A percentile compares a stretch with the other conserved stretches of the same genome.
phyloP scores from a whole-genome alignment of 2,797 vertebrate genomes.

The Thalassophryne amazonica region DNA sequence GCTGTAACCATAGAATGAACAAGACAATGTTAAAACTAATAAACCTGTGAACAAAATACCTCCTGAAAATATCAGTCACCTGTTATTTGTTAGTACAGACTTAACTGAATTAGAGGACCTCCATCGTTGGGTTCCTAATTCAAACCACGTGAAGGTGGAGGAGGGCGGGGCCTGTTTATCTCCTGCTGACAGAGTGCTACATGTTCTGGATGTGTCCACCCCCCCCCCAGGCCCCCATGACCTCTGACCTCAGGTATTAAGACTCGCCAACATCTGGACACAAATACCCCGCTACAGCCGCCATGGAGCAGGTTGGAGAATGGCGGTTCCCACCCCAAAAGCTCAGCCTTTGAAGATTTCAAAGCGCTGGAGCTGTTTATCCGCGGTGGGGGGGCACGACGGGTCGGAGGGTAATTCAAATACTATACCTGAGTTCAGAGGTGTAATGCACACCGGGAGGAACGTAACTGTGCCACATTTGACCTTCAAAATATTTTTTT shows the following conservation, averaged over 20 bases:
- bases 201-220: constrained; percentile 19
- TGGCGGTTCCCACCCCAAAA: constrained; percentile 43
- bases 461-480: not conserved
- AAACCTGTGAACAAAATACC: constrained; percentile 33
- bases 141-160: constrained; percentile 49
- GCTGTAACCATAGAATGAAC: no score
- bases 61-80: constrained; percentile 41
- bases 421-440: not conserved
- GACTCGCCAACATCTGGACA: constrained; percentile 53
- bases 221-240: constrained; percentile 8
- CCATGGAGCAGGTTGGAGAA: constrained; percentile 6
- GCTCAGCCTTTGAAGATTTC: constrained; percentile 55
- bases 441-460: not conserved
- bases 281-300: constrained; percentile 1
- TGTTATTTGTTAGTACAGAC: constrained; percentile 45
- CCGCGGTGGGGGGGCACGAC: not conserved
- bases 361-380: constrained; percentile 32
- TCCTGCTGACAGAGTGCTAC: constrained; percentile 46
- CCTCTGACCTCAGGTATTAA: constrained; percentile 28
- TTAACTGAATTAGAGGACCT: constrained; percentile 60
- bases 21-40: no score
- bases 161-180: constrained; percentile 37
- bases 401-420: not conserved
- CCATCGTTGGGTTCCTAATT: constrained; percentile 38
- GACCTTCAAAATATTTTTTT: not conserved